Evolutionary conservation across 2,113 vertebrate genomes (phyloP), one percentile per base, ranked within the genome.

Genomic region (Ciconia boyciana): DNA sequence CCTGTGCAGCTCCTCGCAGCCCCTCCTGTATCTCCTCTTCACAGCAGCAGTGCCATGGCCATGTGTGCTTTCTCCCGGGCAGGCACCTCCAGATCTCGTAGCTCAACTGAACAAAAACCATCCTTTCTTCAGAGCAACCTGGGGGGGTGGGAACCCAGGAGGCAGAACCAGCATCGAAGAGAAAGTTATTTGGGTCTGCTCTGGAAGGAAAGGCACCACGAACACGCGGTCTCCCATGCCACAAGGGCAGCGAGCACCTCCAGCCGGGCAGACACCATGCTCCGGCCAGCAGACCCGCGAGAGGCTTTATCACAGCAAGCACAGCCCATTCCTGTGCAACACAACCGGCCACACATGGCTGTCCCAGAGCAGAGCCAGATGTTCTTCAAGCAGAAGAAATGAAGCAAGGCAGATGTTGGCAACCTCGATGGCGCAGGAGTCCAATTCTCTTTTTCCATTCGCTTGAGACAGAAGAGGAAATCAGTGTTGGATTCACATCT

Each of bases 391-490:
- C 83, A 61, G 80, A 51, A 90, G 54, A 52, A 90, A 69, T 18
- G 87, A 96, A 69, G 68, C 76, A n/a, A 93, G 55, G 64, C 91
- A 91, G 93, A 57, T 81, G 91, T 16, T 96, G 94, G 96, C 72
- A 91, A 25, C 39, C 64, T 36, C 10, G 0, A 4, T 0, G 0
- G 55, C 2, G 2, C 16, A 1, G 20, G 70, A 93, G 48, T 34
- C 64, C 76, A 93, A 39, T 15, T 61, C 55, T 49, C 43, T 84
- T 96, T 92, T 92, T 94, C 76, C 83, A 78, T 49, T 43, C 34
- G 0, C 71, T 87, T 5, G 72, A 81, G 93, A 77, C 54, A 58
- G 10, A 61, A 62, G 72, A 93, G 93, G 94, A 87, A 93, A 64
- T 34, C 11, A 3, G 81, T 4, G 17, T 5, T 89, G 91, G 91